These are phyloP conservation scores for Euura saliciscinereae DNA, from an alignment of 1,140 invertebrate species.

Conservation along the genomic window DNA sequence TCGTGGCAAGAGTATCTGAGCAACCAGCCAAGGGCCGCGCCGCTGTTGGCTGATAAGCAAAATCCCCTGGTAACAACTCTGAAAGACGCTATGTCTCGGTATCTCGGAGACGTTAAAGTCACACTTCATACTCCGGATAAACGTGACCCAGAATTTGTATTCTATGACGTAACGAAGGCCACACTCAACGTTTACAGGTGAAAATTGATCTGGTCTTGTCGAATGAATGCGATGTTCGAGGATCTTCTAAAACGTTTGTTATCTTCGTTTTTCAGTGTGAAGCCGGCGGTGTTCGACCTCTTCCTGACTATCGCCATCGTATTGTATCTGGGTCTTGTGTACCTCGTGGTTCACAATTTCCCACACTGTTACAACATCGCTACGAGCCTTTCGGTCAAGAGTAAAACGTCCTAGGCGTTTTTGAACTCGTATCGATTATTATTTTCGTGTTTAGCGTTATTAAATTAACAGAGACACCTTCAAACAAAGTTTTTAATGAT, in stretches of 20 bases:
- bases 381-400: constrained; percentile 48
- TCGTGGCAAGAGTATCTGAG: constrained; percentile 78
- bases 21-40: constrained; percentile 74
- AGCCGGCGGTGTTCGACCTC: constrained; percentile 96
- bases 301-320: constrained; percentile 87
- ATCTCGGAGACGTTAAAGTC: constrained; percentile 77
- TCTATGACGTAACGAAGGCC: constrained; percentile 83
- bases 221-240: constrained; percentile 1
- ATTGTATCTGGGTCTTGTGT: constrained; percentile 81
- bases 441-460: too few relatives aligned
- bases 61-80: constrained; percentile 70
- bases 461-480: too few relatives aligned
- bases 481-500: too few relatives aligned
- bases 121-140: constrained; percentile 75
- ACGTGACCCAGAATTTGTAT: constrained; percentile 91
- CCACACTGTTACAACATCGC: constrained; percentile 55
- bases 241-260: constrained; percentile 25
- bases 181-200: constrained; percentile 89
- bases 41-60: constrained; percentile 72
- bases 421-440: too few relatives aligned
- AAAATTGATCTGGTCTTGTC: constrained; percentile 35
- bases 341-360: constrained; percentile 81
- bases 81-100: constrained; percentile 77
- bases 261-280: constrained; percentile 77
- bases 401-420: constrained; percentile 44